Base-by-base conservation (phyloP, 1,140 invertebrate species). In the Homarus americanus region DNA sequence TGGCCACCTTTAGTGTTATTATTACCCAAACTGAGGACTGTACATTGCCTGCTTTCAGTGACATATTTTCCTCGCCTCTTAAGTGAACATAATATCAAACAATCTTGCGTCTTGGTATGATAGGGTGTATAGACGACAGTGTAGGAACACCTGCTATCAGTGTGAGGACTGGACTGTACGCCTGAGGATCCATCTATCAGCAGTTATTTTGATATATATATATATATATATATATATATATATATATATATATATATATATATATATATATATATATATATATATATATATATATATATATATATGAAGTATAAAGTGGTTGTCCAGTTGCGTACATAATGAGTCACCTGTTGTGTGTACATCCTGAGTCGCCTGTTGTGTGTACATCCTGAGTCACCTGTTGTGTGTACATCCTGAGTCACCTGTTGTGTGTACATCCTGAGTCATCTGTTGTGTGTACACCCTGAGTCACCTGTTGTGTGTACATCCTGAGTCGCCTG, bases 211-310 rank as follows among this genome's bases (percentile, higher is more conserved):
- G 53, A 10, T 82, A 58, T n/a, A n/a, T n/a, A n/a, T n/a, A n/a
- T n/a, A n/a, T n/a, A n/a, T n/a, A n/a, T n/a, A n/a, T n/a, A n/a
- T 63, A 5, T n/a, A 5, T 53, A 44, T 38, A 40, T 40, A 1
- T 79, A 36, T 79, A 36, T 79, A 36, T 63, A 63, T 63, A 75
- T 1, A 63, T 63, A 63, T 63, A 63, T 63, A 63, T 63, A 63
- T 63, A 63, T 63, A 75, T 63, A 63, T 63, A 63, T 63, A 63
- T 63, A 63, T 63, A 63, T 1, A 63, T 63, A 75, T 63, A 63
- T 63, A 63, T 63, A 63, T 63, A 63, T 63, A 63, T 63, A 63
- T 63, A 75, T 63, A 63, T 63, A 63, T 63, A 63, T 63, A 63
- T 63, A 63, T 63, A 63, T 63, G 32, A 24, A 75, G 36, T 32